A percentile compares a stretch with the other conserved stretches of the same genome.
phyloP scores from a whole-genome alignment of 2,113 vertebrate genomes.

The Apteryx mantelli region DNA sequence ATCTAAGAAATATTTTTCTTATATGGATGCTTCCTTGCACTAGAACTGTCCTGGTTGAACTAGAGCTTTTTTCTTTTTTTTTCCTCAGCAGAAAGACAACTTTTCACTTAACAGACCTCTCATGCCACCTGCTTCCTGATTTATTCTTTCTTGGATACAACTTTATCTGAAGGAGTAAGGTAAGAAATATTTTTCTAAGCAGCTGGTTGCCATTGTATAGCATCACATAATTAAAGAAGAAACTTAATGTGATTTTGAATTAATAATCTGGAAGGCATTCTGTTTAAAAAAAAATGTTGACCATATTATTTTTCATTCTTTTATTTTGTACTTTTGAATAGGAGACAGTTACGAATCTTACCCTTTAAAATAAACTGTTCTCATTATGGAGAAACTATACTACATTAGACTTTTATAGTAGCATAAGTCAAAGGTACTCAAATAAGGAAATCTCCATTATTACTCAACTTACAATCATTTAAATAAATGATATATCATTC shows the following conservation, averaged over 20 bases:
- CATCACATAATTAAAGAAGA: background rate
- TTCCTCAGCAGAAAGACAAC: background rate
- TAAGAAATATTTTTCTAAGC: background rate
- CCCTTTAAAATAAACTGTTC: background rate
- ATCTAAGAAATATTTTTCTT: background rate
- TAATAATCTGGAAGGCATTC: background rate
- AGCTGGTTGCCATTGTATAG: background rate
- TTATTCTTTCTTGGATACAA: background rate
- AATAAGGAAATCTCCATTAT: background rate
- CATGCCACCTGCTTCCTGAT: background rate
- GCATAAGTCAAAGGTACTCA: background rate
- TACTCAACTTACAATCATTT: background rate
- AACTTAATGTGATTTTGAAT: background rate
- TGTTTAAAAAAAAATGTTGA: background rate
- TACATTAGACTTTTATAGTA: background rate
- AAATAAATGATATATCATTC: background rate
- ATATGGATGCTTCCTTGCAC: background rate
- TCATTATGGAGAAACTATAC: background rate
- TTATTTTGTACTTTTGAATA: background rate
- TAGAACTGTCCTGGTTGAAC: background rate
- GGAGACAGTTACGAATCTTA: background rate
- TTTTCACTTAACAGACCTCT: background rate
- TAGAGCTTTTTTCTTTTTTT: background rate
- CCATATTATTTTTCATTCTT: background rate
- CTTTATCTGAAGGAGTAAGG: background rate